phyloP scores from a whole-genome alignment of 2,797 vertebrate species.

The Arrhamphus sclerolepis region DNA sequence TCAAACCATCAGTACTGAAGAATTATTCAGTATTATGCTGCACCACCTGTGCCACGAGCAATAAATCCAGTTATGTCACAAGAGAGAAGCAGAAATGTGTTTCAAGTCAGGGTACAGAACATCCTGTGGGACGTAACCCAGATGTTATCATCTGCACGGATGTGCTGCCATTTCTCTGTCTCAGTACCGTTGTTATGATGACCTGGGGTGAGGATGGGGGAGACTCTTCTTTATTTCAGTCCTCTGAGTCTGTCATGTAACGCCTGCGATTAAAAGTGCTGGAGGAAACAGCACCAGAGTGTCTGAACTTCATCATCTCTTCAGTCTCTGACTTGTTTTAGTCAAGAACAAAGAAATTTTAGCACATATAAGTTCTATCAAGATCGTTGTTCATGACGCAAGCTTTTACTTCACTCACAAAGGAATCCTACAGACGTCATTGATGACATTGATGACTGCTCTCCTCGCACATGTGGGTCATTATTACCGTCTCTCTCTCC shows the following conservation, averaged over 20 bases:
- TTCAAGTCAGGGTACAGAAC: constrained; percentile 45
- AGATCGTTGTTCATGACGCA: too few relatives aligned
- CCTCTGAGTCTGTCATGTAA: constrained; percentile 21
- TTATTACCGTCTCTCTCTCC: too few relatives aligned
- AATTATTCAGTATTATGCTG: neutral
- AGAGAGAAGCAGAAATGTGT: constrained; percentile 46
- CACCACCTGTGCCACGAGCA: constrained; percentile 22
- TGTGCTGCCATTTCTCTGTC: constrained; percentile 41
- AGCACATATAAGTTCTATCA: too few relatives aligned
- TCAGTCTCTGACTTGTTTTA: neutral
- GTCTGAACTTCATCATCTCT: too few relatives aligned
- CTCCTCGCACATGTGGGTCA: too few relatives aligned
- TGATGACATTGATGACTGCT: too few relatives aligned
- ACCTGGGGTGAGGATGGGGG: constrained; percentile 32
- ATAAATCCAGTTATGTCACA: constrained; percentile 48
- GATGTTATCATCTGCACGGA: constrained; percentile 64
- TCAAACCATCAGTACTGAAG: neutral
- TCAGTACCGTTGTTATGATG: constrained; percentile 41
- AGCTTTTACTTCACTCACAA: too few relatives aligned
- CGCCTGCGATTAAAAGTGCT: constrained; percentile 60
- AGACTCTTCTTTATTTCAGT: too few relatives aligned
- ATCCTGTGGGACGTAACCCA: constrained; percentile 69
- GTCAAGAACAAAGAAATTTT: too few relatives aligned
- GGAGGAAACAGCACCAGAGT: constrained; percentile 36
- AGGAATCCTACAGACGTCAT: too few relatives aligned